Base-by-base conservation (phyloP, 92 coral and sea anemone species). In the Zoanthus sansibaricus region DNA sequence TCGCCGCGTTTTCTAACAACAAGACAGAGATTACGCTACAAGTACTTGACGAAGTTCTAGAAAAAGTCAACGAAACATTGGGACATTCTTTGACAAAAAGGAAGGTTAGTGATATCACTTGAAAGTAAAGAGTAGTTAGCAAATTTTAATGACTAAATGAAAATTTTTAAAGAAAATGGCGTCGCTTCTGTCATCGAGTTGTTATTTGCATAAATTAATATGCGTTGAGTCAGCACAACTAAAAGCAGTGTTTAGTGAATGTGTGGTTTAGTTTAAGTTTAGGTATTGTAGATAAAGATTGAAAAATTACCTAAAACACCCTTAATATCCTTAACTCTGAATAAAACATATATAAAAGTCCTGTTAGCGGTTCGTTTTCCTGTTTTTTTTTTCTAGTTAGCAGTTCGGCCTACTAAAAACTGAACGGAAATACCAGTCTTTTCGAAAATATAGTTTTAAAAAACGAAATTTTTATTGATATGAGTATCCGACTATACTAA, bases 1-100 rank as follows among this genome's bases (percentile, higher is more conserved):
- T 80, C 85, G 85, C 74, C 85, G 85, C 85, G 74, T 80, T 80
- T 66, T 21, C 85, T 75, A 44, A 70, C 73, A 66, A 80, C 64
- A 80, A 46, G 5, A 42, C 58, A 1, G 47, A 4, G 11, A 80
- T 80, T 54, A 66, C 75, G 15, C 45, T 80, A 1, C 45, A 46
- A 66, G 85, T 45, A 49, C 45, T 80, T 12, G 85, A 80, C 11
- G 48, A 66, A 42, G 62, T 66, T 66, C 75, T 80, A 15, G 85
- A 80, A 68, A 64, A 46, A 46, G 74, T 80, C 73, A 80, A 80
- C 20, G 9, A 64, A 67, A 45, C 85, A 25, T 45, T 80, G 45
- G 75, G 61, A 2, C 72, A 67, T 61, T 21, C 45, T 80, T 80
- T 80, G 45, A 80, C 44, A 20, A 64, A 47, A 71, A 48, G 66